These are phyloP conservation scores for Channallabes apus DNA, from an alignment of 2,797 vertebrate species.

Conservation along the genomic window DNA sequence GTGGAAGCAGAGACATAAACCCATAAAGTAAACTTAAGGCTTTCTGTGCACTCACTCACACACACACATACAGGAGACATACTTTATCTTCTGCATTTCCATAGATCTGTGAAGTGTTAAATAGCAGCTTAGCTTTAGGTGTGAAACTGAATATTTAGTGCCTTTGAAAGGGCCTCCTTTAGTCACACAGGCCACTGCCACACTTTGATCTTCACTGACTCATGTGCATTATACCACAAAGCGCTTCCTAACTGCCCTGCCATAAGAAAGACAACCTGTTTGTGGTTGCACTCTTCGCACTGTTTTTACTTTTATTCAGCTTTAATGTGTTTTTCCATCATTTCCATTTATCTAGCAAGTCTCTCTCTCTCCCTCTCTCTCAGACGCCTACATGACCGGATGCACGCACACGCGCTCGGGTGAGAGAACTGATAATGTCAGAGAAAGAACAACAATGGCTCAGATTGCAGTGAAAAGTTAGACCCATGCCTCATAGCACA, in stretches of 20 bases:
- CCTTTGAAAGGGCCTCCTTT: conserved; percentile 11
- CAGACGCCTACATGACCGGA: neutral
- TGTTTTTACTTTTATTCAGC: conserved; percentile 20
- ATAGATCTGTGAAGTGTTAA: conserved; percentile 17
- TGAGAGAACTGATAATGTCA: conserved; percentile 1
- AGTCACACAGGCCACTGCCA: conserved; percentile 8
- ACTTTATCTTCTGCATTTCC: conserved; percentile 18
- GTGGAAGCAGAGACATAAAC: neutral
- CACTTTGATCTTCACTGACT: conserved; percentile 14
- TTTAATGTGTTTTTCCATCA: conserved; percentile 14
- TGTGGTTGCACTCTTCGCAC: neutral
- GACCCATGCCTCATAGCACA: neutral
- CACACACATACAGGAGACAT: neutral
- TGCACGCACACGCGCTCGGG: neutral
- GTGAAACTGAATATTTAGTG: conserved; percentile 29
- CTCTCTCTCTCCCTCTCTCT: neutral
- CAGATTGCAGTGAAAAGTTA: neutral
- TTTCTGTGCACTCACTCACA: neutral
- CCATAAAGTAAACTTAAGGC: neutral
- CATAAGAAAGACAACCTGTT: conserved; percentile 31
- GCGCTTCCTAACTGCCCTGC: conserved; percentile 3
- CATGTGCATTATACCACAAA: conserved; percentile 34
- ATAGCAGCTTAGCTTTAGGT: conserved; percentile 12
- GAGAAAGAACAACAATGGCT: neutral
- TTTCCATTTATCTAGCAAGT: conserved; percentile 1